These are phyloP conservation scores for Ditylenchus weischeri DNA, from an alignment of 2,888 invertebrate genomes.

Conservation along the genomic window DNA sequence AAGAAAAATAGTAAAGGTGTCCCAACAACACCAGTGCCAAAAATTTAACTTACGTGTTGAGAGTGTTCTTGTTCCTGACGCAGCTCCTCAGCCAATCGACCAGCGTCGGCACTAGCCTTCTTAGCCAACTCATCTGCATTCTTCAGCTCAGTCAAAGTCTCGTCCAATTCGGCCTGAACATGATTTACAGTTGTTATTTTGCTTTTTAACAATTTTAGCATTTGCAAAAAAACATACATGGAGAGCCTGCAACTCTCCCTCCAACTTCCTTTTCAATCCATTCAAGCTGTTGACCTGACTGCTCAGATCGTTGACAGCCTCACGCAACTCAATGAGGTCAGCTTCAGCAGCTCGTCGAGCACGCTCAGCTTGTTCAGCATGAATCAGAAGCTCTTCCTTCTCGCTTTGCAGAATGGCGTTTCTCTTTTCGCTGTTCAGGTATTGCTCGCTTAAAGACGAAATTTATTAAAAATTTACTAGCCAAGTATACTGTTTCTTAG, in stretches of 20 bases:
- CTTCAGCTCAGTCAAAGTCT: conserved; percentile 95
- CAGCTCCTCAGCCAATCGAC: conserved; percentile 94
- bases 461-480: not conserved
- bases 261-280: conserved; percentile 98
- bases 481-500: not conserved
- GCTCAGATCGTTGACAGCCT: conserved; percentile 92
- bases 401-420: conserved; percentile 96
- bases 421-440: conserved; percentile 92
- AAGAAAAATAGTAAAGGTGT: not conserved
- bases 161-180: conserved; percentile 83
- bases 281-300: conserved; percentile 80
- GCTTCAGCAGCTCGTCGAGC: conserved; percentile 97
- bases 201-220: not conserved
- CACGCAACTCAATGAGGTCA: conserved; percentile 94
- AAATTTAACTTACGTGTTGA: conserved; percentile 69
- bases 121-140: conserved; percentile 97
- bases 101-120: conserved; percentile 90
- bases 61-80: conserved; percentile 81
- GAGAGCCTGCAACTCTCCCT: conserved; percentile 93
- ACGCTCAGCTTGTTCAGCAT: conserved; percentile 74
- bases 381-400: conserved; percentile 79
- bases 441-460: conserved; percentile 74
- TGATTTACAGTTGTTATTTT: not conserved
- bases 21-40: not conserved
- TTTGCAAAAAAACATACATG: conserved; percentile 67